phyloP scores from a whole-genome alignment of 2,113 vertebrate species.

The Todiramphus saurophagus region DNA sequence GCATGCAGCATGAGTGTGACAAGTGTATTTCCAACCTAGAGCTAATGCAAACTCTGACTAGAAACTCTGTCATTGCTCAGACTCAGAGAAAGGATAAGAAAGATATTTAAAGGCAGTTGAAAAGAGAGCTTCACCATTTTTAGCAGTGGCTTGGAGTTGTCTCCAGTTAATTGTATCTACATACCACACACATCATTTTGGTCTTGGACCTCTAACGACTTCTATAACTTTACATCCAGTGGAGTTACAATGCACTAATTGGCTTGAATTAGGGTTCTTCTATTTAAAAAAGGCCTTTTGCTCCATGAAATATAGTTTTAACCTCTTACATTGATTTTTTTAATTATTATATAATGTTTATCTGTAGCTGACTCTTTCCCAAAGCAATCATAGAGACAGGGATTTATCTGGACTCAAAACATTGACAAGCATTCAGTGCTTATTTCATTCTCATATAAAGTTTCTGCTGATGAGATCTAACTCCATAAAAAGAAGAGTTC shows the following conservation, averaged over 20 bases:
- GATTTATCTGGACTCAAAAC: not conserved
- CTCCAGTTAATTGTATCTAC: not conserved
- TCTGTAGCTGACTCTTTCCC: not conserved
- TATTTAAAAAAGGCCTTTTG: not conserved
- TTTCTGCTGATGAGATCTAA: not conserved
- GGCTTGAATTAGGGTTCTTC: not conserved
- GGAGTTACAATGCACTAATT: not conserved
- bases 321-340: not conserved
- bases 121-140: not conserved
- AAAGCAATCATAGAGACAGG: not conserved
- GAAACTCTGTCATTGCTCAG: not conserved
- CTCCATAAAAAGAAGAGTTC: not conserved
- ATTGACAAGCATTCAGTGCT: not conserved
- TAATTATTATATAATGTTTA: not conserved
- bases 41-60: not conserved
- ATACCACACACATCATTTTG: not conserved
- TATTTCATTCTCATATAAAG: not conserved
- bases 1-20: too few relatives aligned
- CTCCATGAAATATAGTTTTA: not conserved
- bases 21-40: not conserved
- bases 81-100: not conserved
- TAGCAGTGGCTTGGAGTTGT: not conserved
- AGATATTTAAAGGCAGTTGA: not conserved
- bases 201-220: not conserved
- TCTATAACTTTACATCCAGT: not conserved